Base-by-base conservation (phyloP, 2,113 vertebrate species). In the Gila orcuttii region DNA sequence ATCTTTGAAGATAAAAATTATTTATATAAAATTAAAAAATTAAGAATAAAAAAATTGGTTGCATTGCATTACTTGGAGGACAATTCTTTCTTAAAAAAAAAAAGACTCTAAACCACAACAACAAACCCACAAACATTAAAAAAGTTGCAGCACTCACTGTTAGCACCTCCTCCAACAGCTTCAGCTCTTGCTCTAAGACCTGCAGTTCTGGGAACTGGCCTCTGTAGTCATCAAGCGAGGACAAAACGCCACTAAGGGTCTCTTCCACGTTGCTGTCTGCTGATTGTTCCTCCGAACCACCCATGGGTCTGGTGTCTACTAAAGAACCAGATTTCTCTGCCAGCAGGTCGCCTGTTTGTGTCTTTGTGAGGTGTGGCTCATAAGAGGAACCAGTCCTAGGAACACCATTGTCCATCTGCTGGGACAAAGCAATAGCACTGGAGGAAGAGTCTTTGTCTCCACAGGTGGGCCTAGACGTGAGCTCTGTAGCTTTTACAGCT, bases 161-260 rank as follows among this genome's bases (percentile, higher is more conserved):
- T 31, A 99, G 92, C 3, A 96, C 94, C 71, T 95, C 94, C 89
- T 98, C 96, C 90, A 99, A 94, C 55, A 87, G 94, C 85, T 93
- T 96, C 75, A 98, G 93, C 91, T 98, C 96, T 85, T 97, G 95
- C 76, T 99, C 98, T 0, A 99, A 94, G 4, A 94, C 90, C 86
- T 99, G 97, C 52, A 99, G 91, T 91, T 99, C 97, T 0, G 96
- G 97, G 84, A 99, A 99, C 90, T 97, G 98, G 62, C 98, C 98
- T 87, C 98, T 95, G 87, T 96, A 99, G 88, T 99, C 98, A 69
- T 98, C 98, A 82, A 99, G 92, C 75, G 96, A 95, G 0, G 97
- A 96, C 86, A 95, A 91, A 17, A 97, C 88, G 19, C 94, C 90
- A 55, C 87, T 85, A 10, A 99, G 92, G 23, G 97, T 97, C 3